Evolutionary conservation across 2,888 invertebrate genomes (phyloP).

Genomic region (Thymelicus sylvestris): DNA sequence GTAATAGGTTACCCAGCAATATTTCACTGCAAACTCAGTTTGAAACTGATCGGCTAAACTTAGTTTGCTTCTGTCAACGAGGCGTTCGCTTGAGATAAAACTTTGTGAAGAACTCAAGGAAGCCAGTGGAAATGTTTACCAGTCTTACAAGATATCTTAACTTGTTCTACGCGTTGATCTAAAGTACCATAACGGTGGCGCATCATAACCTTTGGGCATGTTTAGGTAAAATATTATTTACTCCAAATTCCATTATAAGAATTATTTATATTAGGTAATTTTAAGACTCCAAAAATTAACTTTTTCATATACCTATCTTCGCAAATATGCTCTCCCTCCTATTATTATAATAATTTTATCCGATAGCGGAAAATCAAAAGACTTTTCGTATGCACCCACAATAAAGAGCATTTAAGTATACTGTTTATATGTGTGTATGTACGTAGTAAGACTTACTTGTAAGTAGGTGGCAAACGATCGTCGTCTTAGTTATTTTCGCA

Average conservation of each 20-base stretch:
- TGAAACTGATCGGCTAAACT: slow-evolving; percentile 20
- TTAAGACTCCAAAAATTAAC: too few species aligned
- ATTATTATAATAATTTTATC: neutral
- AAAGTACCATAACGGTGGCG: neutral
- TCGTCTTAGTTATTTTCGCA: neutral
- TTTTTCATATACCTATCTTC: too few species aligned
- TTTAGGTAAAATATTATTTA: too few species aligned
- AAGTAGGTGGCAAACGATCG: too few species aligned
- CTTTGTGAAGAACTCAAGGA: slow-evolving; percentile 18
- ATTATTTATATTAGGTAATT: too few species aligned
- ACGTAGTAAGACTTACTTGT: neutral
- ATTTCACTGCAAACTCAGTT: slow-evolving; percentile 6
- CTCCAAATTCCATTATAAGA: too few species aligned
- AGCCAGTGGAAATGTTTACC: slow-evolving; percentile 7
- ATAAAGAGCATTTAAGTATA: too few species aligned
- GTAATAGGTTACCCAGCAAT: neutral
- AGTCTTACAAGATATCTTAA: neutral
- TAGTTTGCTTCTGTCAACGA: slow-evolving; percentile 30
- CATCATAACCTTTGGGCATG: neutral
- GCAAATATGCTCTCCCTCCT: too few species aligned
- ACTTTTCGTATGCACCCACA: too few species aligned
- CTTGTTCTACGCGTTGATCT: neutral
- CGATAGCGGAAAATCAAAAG: too few species aligned
- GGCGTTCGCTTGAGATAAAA: slow-evolving; percentile 31
- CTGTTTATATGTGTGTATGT: neutral